Conservation (phyloP, 2,113 vertebrate species). For the Platysteira castanea region DNA sequence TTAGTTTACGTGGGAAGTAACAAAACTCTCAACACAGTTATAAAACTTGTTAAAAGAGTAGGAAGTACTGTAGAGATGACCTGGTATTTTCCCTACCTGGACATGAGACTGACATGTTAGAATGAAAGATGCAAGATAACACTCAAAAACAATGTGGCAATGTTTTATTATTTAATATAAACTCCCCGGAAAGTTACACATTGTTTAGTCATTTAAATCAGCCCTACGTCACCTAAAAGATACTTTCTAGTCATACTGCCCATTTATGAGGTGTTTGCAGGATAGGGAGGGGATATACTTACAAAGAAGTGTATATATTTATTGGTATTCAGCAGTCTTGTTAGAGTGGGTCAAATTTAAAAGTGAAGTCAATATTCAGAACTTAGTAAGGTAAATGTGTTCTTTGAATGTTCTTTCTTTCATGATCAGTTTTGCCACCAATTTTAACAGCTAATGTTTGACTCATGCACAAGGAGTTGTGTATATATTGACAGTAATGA, state of each 20-base stretch:
- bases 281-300: not conserved
- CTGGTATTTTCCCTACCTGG: not conserved
- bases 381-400: not conserved
- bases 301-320: not conserved
- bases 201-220: not conserved
- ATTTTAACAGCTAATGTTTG: not conserved
- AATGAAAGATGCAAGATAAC: not conserved
- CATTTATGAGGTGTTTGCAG: not conserved
- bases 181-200: not conserved
- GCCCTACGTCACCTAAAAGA: not conserved
- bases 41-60: not conserved
- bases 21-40: not conserved
- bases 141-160: not conserved
- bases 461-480: not conserved
- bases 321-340: not conserved
- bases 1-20: not conserved
- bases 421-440: not conserved
- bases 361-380: not conserved
- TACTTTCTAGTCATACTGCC: not conserved
- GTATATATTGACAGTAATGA: not conserved
- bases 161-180: not conserved
- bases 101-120: rapidly evolving
- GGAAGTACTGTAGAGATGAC: not conserved
- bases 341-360: not conserved
- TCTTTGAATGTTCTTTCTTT: not conserved